Evolutionary conservation across 2,888 invertebrate genomes (phyloP).

Genomic region (Abscondita cerata): DNA sequence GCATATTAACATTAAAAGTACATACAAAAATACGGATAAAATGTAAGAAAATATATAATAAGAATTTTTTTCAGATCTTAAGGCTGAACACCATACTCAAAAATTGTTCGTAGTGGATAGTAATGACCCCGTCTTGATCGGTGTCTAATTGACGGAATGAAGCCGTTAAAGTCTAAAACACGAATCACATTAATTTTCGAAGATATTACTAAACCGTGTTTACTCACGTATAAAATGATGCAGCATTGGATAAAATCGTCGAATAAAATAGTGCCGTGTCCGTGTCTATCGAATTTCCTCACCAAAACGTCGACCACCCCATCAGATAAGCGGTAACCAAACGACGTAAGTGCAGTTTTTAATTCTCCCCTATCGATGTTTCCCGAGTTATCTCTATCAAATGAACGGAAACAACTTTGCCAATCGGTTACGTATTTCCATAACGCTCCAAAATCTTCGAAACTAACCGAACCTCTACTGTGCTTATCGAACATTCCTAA

Average conservation of each 20-base stretch:
- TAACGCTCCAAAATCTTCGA: slow-evolving; percentile 93
- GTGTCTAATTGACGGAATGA: slow-evolving; percentile 89
- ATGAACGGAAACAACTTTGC: slow-evolving; percentile 94
- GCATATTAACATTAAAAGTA: too few relatives aligned
- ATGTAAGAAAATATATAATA: slow-evolving; percentile 44
- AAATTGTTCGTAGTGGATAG: slow-evolving; percentile 95
- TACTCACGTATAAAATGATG: slow-evolving; percentile 90
- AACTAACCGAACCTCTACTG: slow-evolving; percentile 87
- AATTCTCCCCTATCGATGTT: slow-evolving; percentile 91
- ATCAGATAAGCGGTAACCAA: slow-evolving; percentile 88
- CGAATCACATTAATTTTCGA: background rate
- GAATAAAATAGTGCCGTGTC: slow-evolving; percentile 90
- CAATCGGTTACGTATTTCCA: slow-evolving; percentile 99
- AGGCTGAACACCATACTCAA: slow-evolving; percentile 88
- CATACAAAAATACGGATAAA: too few relatives aligned
- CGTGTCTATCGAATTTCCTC: slow-evolving; percentile 92
- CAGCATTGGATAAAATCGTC: slow-evolving; percentile 99
- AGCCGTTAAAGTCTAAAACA: slow-evolving; percentile 86
- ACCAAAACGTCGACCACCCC: slow-evolving; percentile 80
- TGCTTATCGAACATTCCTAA: slow-evolving; percentile 95
- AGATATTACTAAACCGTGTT: background rate
- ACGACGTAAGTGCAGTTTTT: slow-evolving; percentile 87
- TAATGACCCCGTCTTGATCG: slow-evolving; percentile 92
- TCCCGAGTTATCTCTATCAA: slow-evolving; percentile 91
- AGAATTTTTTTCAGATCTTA: too few relatives aligned